Percentiles rank a stretch among this genome's conserved stretches.
These are phyloP conservation scores for Hypotaenidia okinawae DNA, from an alignment of 2,797 vertebrate species.

Conservation along the genomic window DNA sequence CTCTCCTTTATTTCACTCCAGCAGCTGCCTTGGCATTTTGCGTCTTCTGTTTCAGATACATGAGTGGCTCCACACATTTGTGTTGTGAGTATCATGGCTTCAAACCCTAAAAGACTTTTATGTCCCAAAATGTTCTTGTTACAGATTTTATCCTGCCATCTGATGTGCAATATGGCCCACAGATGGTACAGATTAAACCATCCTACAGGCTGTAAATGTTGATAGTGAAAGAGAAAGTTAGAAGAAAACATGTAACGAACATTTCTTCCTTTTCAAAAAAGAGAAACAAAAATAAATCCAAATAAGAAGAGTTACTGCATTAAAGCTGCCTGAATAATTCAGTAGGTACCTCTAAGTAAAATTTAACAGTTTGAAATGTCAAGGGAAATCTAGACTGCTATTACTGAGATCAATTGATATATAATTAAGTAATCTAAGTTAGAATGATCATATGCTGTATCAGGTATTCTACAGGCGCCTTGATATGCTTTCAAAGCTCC, in stretches of 20 bases:
- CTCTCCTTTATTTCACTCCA: constrained; percentile 37
- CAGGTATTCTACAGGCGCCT: not conserved
- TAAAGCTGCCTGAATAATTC: not conserved
- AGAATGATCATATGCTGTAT: not conserved
- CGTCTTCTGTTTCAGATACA: not conserved
- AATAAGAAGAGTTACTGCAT: not conserved
- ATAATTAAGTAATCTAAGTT: not conserved
- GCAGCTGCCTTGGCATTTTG: constrained; percentile 43
- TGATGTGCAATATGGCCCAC: constrained; percentile 56
- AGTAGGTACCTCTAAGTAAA: not conserved
- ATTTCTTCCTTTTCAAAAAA: constrained; percentile 9
- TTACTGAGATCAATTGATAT: not conserved
- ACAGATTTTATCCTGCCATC: constrained; percentile 49
- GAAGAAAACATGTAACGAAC: constrained; percentile 27
- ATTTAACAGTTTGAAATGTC: not conserved
- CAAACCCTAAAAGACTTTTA: constrained; percentile 14
- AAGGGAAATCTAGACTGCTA: not conserved
- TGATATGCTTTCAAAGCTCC: not conserved
- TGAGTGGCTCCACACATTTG: not conserved
- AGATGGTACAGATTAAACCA: constrained; percentile 45
- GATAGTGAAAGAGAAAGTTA: constrained; percentile 38
- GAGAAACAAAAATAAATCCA: not conserved
- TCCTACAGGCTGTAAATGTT: constrained; percentile 26
- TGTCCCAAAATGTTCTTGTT: not conserved
- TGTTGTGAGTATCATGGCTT: constrained; percentile 17